phyloP scores from a whole-genome alignment of 2,113 vertebrate species.

The Poicephalus gulielmi region DNA sequence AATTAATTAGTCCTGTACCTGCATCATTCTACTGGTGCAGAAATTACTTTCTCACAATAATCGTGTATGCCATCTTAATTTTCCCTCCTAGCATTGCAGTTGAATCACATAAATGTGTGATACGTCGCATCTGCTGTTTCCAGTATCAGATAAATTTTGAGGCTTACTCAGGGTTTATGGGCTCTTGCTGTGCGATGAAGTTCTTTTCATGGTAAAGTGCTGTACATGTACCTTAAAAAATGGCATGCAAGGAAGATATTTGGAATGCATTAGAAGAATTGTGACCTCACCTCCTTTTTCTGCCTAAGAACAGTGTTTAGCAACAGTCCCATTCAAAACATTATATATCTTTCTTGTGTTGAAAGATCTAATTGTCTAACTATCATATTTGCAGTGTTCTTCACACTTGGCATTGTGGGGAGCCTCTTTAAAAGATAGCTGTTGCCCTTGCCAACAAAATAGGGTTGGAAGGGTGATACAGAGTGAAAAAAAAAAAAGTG shows the following conservation, averaged over 20 bases:
- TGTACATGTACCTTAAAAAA: neutral
- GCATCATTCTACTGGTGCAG: slow-evolving; percentile 11
- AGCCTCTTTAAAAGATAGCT: neutral
- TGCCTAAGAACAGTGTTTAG: neutral
- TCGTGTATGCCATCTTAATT: slow-evolving; percentile 21
- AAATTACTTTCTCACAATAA: slow-evolving; percentile 28
- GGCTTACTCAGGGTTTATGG: neutral
- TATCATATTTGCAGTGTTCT: neutral
- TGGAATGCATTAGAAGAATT: neutral
- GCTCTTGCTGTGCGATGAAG: neutral
- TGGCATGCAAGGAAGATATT: neutral
- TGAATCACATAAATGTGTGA: slow-evolving; percentile 4
- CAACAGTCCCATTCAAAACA: neutral
- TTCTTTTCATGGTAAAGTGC: neutral
- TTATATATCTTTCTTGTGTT: neutral
- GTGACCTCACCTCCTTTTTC: neutral
- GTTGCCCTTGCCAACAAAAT: neutral
- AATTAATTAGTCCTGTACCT: slow-evolving; percentile 35
- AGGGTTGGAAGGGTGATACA: neutral
- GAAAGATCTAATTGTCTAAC: neutral
- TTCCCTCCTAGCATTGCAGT: neutral
- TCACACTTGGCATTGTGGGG: neutral
- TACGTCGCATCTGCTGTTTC: neutral
- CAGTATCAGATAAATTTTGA: slow-evolving; percentile 31
- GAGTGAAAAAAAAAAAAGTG: neutral